Evolutionary conservation across 2,888 invertebrate genomes (phyloP).

Genomic region (Habrosyne pyritoides): DNA sequence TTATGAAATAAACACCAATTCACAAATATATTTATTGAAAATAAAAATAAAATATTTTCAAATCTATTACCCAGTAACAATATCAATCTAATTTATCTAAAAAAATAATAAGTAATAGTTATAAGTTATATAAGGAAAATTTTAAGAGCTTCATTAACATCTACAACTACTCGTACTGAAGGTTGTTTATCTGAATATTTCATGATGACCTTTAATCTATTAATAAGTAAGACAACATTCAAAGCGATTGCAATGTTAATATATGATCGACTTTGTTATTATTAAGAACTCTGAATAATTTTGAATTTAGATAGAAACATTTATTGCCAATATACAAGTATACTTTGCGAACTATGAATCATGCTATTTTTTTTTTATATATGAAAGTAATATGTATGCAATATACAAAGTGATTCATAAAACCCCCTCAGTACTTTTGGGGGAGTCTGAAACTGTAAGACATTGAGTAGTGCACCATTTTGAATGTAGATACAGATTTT

Average conservation of each 20-base stretch:
- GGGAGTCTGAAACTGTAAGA: no score
- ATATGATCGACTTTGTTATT: background rate
- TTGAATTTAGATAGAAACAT: no score
- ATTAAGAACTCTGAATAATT: no score
- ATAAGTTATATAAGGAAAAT: background rate
- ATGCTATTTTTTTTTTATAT: no score
- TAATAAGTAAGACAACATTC: conserved; percentile 41
- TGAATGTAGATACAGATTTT: no score
- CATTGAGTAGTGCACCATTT: no score
- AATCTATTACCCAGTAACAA: background rate
- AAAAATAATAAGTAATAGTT: background rate
- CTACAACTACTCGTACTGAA: conserved; percentile 1
- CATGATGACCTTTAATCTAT: conserved; percentile 23
- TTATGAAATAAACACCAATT: background rate
- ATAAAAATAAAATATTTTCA: background rate
- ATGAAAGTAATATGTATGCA: no score
- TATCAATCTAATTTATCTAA: background rate
- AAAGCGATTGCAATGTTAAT: conserved; percentile 39
- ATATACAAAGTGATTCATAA: no score
- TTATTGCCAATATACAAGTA: no score
- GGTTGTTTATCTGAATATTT: conserved; percentile 21
- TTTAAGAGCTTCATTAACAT: background rate
- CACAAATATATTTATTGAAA: background rate
- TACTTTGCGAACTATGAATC: no score
- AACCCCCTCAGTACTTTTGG: no score